Conservation (phyloP, 2,113 vertebrate species). For the Myotis davidii region DNA sequence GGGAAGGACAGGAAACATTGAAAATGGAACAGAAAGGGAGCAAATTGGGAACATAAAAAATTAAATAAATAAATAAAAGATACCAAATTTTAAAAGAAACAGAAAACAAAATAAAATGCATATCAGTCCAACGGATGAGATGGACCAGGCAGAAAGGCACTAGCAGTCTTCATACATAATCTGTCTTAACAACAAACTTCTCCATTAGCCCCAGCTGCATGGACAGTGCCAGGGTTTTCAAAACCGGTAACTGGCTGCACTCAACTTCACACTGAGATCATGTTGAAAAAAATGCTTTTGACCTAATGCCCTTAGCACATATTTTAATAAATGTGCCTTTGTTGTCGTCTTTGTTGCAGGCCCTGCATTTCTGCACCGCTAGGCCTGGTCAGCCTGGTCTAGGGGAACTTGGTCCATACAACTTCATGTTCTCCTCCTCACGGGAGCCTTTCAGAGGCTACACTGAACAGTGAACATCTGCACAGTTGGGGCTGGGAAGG, state of each 20-base stretch:
- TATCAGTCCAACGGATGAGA: neutral
- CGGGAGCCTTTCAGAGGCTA: neutral
- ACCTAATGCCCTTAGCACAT: neutral
- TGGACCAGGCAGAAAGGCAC: constrained; percentile 27
- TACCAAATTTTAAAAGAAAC: constrained; percentile 73
- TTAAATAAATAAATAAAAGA: constrained; percentile 66
- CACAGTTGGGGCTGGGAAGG: neutral
- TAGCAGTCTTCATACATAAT: neutral
- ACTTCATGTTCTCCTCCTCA: neutral
- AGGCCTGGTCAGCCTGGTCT: neutral
- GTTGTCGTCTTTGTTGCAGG: neutral
- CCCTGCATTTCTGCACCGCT: neutral
- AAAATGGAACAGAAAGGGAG: constrained; percentile 65
- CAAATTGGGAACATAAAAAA: constrained; percentile 71
- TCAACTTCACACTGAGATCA: neutral
- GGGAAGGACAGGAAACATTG: constrained; percentile 80
- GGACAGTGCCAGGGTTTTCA: neutral
- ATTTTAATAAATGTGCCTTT: constrained; percentile 29
- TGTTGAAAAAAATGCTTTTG: neutral
- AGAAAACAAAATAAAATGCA: constrained; percentile 72
- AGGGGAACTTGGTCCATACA: neutral
- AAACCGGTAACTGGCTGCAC: neutral
- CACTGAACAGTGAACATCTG: neutral
- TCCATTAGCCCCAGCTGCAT: neutral
- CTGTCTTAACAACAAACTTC: neutral